phyloP scores from a whole-genome alignment of 2,797 vertebrate species.

The Typhlichthys subterraneus region DNA sequence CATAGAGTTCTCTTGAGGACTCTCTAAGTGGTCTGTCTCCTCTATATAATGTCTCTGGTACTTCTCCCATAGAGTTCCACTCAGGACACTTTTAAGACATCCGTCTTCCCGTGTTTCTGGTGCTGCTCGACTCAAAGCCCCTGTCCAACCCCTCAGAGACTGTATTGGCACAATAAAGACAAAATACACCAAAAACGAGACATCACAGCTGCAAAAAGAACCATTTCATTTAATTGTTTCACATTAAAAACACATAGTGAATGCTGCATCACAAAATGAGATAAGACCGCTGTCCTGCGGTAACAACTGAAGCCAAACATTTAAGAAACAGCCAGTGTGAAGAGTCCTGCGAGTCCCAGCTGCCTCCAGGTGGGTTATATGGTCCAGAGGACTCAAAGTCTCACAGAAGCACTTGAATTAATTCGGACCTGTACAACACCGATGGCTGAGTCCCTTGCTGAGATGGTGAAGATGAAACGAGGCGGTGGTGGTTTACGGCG shows the following conservation, averaged over 20 bases:
- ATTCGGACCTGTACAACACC: conserved; percentile 62
- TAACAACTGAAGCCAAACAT: conserved; percentile 59
- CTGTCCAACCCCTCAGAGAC: background rate
- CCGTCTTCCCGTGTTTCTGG: no score
- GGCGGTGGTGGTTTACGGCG: conserved; percentile 23
- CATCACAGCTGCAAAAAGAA: conserved; percentile 62
- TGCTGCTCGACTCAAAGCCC: background rate
- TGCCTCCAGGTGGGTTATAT: conserved; percentile 23
- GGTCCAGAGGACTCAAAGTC: conserved; percentile 38
- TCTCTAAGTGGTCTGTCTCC: no score
- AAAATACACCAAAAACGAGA: conserved; percentile 28
- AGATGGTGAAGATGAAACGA: conserved; percentile 34
- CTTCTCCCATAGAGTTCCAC: no score
- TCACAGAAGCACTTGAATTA: conserved; percentile 62
- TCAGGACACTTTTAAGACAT: no score
- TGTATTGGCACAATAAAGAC: background rate
- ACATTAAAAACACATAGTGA: conserved; percentile 79
- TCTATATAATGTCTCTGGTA: no score
- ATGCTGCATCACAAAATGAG: conserved; percentile 72
- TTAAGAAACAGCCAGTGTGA: conserved; percentile 44
- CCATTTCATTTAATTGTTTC: conserved; percentile 73
- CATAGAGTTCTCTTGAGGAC: no score
- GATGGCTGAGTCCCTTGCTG: conserved; percentile 47
- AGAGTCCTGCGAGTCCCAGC: conserved; percentile 15
- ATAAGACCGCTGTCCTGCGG: conserved; percentile 46